A percentile compares a stretch with the other conserved stretches of the same genome.
Conservation (phyloP, 2,113 vertebrate genomes). For the Glaucomys volans region DNA sequence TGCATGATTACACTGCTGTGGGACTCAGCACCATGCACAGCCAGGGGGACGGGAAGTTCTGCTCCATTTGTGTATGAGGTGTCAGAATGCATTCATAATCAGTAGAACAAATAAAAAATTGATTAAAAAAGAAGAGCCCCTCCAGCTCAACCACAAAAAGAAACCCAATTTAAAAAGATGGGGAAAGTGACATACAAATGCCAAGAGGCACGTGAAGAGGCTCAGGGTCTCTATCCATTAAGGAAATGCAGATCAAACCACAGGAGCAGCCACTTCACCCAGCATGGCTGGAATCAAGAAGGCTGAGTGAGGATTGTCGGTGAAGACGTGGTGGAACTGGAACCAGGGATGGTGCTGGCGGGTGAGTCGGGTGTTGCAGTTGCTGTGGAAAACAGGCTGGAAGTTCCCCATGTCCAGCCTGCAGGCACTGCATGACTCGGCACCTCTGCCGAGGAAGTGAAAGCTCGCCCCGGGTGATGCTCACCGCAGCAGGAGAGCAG, state of each 20-base stretch:
- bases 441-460: background rate
- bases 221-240: accelerated
- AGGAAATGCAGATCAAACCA: background rate
- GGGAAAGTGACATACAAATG: accelerated
- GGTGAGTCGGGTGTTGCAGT: accelerated
- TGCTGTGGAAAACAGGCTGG: accelerated
- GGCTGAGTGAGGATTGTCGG: no score
- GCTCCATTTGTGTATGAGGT: no score
- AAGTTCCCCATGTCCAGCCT: background rate
- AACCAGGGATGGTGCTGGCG: accelerated
- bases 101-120: no score
- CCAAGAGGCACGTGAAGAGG: accelerated
- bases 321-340: accelerated
- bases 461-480: accelerated
- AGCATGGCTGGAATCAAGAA: background rate
- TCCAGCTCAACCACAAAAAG: background rate
- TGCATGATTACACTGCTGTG: no score
- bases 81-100: no score
- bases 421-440: background rate
- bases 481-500: accelerated
- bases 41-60: no score
- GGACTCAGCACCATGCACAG: no score
- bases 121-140: no score
- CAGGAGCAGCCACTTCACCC: background rate
- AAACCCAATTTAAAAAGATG: background rate